Evolutionary conservation across 2,113 vertebrate genomes (phyloP).

Genomic region (Apeltes quadracus): DNA sequence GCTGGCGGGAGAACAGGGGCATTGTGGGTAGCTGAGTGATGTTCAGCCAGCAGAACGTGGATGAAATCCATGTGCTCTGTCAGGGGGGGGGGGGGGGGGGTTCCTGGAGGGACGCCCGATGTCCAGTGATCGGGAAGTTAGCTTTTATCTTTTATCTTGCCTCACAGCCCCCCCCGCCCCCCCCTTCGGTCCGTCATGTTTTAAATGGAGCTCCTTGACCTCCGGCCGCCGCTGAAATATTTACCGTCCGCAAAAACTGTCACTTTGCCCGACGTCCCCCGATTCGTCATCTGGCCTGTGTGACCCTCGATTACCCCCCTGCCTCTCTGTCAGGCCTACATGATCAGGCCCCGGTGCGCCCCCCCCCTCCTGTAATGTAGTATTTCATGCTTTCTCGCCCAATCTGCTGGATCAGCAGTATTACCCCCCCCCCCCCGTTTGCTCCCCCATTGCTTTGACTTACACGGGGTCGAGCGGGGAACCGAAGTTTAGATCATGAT

Average conservation of each 20-base stretch:
- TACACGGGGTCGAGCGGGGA: constrained; percentile 29
- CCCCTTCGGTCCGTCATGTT: too few species aligned
- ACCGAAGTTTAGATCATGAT: constrained; percentile 35
- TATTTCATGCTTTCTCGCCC: constrained; percentile 73
- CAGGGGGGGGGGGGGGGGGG: too few species aligned
- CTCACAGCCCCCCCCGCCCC: constrained; percentile 1
- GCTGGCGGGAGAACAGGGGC: constrained; percentile 46
- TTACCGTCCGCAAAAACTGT: too few species aligned
- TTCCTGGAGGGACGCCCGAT: constrained; percentile 53
- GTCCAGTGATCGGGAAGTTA: constrained; percentile 51
- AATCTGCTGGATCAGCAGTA: constrained; percentile 74
- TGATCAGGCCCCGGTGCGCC: constrained; percentile 68
- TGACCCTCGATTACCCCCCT: constrained; percentile 63
- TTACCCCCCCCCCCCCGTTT: constrained; percentile 63
- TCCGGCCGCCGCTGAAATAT: too few species aligned
- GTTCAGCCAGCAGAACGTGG: constrained; percentile 61
- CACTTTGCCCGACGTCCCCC: constrained; percentile 51
- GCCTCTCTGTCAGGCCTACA: constrained; percentile 58
- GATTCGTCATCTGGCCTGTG: constrained; percentile 62
- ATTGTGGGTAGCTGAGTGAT: constrained; percentile 67
- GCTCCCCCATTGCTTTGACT: constrained; percentile 58
- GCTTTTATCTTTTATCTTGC: constrained; percentile 15
- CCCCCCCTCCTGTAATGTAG: constrained; percentile 64
- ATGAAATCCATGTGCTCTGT: constrained; percentile 60
- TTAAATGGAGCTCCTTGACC: too few species aligned